Conservation (phyloP, 2,797 vertebrate genomes). For the Apogon hyalosoma region DNA sequence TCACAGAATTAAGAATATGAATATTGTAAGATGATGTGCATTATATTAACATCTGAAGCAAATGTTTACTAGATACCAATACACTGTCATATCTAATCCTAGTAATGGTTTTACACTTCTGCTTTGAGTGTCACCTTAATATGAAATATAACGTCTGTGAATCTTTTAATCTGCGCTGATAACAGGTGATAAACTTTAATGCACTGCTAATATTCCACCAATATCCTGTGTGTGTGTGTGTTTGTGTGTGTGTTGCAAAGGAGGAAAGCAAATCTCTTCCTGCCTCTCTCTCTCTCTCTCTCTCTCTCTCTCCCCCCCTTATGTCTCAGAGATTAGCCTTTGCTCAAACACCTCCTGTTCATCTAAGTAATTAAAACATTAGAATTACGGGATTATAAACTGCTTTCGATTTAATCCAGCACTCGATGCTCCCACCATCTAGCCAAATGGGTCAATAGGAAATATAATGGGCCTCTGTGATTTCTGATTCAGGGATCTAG, state of each 20-base stretch:
- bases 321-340: conserved; percentile 84
- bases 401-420: conserved; percentile 82
- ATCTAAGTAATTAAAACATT: conserved; percentile 86
- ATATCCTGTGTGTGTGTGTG: too few species aligned
- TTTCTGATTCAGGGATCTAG: conserved; percentile 81
- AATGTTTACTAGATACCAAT: conserved; percentile 26
- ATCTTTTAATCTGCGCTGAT: conserved; percentile 77
- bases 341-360: conserved; percentile 85
- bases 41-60: too few species aligned
- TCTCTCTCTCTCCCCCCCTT: conserved; percentile 56
- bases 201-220: conserved; percentile 64
- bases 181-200: conserved; percentile 78
- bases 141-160: conserved; percentile 55
- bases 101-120: conserved; percentile 45
- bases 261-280: conserved; percentile 66
- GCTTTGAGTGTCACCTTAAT: conserved; percentile 48
- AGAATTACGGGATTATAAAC: conserved; percentile 85
- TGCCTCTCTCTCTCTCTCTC: conserved; percentile 13
- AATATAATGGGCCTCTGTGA: conserved; percentile 82
- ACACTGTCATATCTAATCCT: conserved; percentile 2
- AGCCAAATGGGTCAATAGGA: conserved; percentile 84
- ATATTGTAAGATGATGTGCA: too few species aligned
- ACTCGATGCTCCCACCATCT: conserved; percentile 69
- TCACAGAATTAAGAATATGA: neutral
- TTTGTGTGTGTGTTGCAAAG: conserved; percentile 56